Percentiles rank a stretch among this genome's conserved stretches.
Conservation (phyloP, 2,797 vertebrate genomes). For the Spondyliosoma cantharus region DNA sequence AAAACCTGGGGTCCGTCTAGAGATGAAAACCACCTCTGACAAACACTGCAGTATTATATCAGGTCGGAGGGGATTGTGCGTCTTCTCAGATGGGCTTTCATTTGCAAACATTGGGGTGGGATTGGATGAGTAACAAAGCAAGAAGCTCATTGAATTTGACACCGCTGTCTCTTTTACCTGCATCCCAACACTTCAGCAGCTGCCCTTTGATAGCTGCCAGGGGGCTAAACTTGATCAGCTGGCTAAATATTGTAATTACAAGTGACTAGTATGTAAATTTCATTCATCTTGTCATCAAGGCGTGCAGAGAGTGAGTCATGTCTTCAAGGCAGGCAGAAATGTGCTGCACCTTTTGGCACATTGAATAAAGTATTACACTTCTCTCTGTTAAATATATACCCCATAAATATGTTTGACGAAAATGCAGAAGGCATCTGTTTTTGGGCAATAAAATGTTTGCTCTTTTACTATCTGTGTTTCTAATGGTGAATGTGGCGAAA, state of each 20-base stretch:
- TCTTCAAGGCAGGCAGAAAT: slow-evolving; percentile 58
- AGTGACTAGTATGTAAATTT: slow-evolving; percentile 78
- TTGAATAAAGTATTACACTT: slow-evolving; percentile 35
- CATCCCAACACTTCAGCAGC: slow-evolving; percentile 72
- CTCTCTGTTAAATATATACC: slow-evolving; percentile 49
- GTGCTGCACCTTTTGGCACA: slow-evolving; percentile 50
- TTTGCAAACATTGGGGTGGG: slow-evolving; percentile 66
- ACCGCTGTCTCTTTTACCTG: slow-evolving; percentile 80
- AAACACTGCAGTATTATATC: slow-evolving; percentile 46
- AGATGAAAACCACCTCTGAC: slow-evolving; percentile 63
- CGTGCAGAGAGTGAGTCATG: slow-evolving; percentile 68
- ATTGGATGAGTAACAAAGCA: slow-evolving; percentile 58
- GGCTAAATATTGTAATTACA: slow-evolving; percentile 80
- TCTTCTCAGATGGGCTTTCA: slow-evolving; percentile 53
- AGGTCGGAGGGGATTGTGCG: slow-evolving; percentile 33
- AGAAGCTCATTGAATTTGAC: slow-evolving; percentile 80
- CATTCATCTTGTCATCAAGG: slow-evolving; percentile 73
- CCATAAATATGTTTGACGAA: slow-evolving; percentile 47
- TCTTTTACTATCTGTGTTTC: slow-evolving; percentile 38
- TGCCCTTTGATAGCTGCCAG: slow-evolving; percentile 76
- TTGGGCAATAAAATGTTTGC: slow-evolving; percentile 12
- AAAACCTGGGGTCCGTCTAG: slow-evolving; percentile 52
- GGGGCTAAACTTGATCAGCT: slow-evolving; percentile 76
- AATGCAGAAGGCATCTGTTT: slow-evolving; percentile 35
- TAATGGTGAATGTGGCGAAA: slow-evolving; percentile 23